A percentile compares a stretch with the other conserved stretches of the same genome.
Evolutionary conservation across 1,140 invertebrate genomes (phyloP).

Genomic region (Trinorchestia longiramus): DNA sequence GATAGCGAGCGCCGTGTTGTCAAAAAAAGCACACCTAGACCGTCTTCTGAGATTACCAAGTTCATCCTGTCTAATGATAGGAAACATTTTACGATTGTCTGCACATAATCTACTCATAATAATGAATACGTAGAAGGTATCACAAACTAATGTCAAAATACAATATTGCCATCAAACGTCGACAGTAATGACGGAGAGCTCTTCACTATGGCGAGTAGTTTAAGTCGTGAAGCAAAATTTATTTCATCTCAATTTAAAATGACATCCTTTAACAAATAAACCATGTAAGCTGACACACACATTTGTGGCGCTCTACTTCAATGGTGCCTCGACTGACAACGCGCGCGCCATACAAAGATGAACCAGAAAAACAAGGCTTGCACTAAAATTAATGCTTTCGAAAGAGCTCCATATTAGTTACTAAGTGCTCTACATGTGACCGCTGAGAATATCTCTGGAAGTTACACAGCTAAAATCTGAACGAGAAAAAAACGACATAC

Average conservation of each 20-base stretch:
- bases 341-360: too few relatives aligned
- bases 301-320: background rate
- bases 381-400: background rate
- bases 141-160: background rate
- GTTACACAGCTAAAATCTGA: background rate
- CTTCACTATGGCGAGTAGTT: background rate
- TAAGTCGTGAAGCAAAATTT: background rate
- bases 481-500: background rate
- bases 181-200: background rate
- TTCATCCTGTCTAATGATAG: background rate
- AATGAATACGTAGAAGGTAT: background rate
- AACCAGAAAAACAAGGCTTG: background rate
- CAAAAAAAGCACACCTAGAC: background rate
- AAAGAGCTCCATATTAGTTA: background rate
- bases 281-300: background rate
- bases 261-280: background rate
- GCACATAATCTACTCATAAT: background rate
- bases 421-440: background rate
- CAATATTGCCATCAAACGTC: background rate
- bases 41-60: background rate
- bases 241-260: background rate
- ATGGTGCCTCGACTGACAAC: too few relatives aligned
- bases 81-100: background rate
- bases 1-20: background rate
- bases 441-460: background rate